Percentiles rank a stretch among this genome's conserved stretches.
phyloP scores from a whole-genome alignment of 2,888 invertebrate species.

The Silvanus unidentatus region DNA sequence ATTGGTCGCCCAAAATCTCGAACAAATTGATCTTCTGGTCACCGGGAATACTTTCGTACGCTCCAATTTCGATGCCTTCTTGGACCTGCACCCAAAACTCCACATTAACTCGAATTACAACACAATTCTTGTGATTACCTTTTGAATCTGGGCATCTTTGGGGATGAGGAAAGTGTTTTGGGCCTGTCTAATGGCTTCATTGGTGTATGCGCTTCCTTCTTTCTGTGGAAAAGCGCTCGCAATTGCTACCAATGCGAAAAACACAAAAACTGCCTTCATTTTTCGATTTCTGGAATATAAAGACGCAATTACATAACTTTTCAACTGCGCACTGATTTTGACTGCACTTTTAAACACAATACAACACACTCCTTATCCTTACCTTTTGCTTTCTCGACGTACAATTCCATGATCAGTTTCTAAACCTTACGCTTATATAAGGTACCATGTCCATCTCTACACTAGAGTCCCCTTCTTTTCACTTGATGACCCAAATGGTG shows the following conservation, averaged over 20 bases:
- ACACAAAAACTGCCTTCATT: conserved; percentile 41
- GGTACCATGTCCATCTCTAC: conserved; percentile 13
- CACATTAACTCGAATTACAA: too few species aligned
- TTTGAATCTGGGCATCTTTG: conserved; percentile 80
- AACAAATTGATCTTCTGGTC: conserved; percentile 78
- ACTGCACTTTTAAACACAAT: background rate
- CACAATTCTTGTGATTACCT: too few species aligned
- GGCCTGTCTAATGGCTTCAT: conserved; percentile 82
- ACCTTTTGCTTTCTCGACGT: conserved; percentile 18
- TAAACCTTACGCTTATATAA: conserved; percentile 21
- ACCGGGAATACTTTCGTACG: conserved; percentile 80
- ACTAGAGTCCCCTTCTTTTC: conserved; percentile 2
- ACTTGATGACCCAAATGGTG: conserved; percentile 13
- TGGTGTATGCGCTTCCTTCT: conserved; percentile 77
- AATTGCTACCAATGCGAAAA: conserved; percentile 49
- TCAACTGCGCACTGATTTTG: background rate
- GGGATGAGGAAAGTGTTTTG: conserved; percentile 81
- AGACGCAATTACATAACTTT: background rate
- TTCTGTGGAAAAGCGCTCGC: conserved; percentile 61
- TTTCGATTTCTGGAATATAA: conserved; percentile 2
- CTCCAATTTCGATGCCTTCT: conserved; percentile 80
- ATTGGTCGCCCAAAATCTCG: conserved; percentile 78
- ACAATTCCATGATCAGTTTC: conserved; percentile 18
- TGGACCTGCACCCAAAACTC: conserved; percentile 52
- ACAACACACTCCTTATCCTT: conserved; percentile 9